Conservation (phyloP, 2,888 invertebrate species). For the Orgyia antiqua region DNA sequence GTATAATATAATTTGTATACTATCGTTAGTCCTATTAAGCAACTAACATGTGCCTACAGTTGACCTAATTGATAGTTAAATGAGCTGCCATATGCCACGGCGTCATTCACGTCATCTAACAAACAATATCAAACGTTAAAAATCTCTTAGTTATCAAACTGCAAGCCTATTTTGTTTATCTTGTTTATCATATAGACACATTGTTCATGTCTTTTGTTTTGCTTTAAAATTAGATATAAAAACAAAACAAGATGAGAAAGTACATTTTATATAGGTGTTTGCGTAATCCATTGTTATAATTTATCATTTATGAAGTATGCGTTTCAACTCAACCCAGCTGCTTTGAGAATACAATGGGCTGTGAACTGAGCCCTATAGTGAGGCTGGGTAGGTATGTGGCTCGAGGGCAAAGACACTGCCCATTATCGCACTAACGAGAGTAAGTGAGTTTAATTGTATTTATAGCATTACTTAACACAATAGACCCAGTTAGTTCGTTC, state of each 20-base stretch:
- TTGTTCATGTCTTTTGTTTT: constrained; percentile 1
- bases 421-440: constrained; percentile 68
- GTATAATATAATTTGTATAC: too few relatives aligned
- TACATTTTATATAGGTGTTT: constrained; percentile 16
- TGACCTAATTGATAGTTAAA: constrained; percentile 31
- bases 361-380: constrained; percentile 28
- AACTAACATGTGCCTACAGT: constrained; percentile 24
- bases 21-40: too few relatives aligned
- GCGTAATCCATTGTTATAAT: constrained; percentile 25
- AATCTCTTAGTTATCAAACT: constrained; percentile 21
- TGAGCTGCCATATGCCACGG: constrained; percentile 23
- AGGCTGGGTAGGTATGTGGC: constrained; percentile 22
- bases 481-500: constrained; percentile 39
- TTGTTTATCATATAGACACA: constrained; percentile 1
- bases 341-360: constrained; percentile 23
- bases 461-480: constrained; percentile 65
- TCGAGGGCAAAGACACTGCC: constrained; percentile 62
- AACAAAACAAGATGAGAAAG: constrained; percentile 5
- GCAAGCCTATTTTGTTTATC: background rate
- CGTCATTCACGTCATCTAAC: constrained; percentile 26
- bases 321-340: constrained; percentile 10
- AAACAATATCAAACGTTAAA: constrained; percentile 20
- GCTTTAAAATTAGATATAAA: constrained; percentile 6
- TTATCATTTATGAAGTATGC: constrained; percentile 19
- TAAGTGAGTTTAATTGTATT: constrained; percentile 75